phyloP scores from a whole-genome alignment of 2,888 invertebrate species.

The Sphaeridia pumilis region DNA sequence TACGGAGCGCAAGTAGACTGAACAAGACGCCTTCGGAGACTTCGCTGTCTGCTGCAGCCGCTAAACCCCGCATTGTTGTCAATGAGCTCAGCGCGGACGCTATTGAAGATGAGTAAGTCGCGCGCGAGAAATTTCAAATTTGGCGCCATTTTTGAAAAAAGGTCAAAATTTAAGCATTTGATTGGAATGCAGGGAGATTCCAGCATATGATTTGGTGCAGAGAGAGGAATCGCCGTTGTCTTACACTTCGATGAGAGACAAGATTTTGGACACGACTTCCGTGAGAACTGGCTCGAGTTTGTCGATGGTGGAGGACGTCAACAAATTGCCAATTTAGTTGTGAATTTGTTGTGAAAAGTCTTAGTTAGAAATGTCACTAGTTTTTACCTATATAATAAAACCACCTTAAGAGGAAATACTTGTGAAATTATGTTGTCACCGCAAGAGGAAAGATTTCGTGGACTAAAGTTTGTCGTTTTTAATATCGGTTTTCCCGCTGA shows the following conservation, averaged over 20 bases:
- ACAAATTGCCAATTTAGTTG: too few species aligned
- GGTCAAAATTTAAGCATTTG: background rate
- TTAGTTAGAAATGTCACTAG: too few species aligned
- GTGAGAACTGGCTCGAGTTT: conserved; percentile 9
- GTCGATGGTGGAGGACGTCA: conserved; percentile 8
- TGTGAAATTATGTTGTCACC: too few species aligned
- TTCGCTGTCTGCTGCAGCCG: too few species aligned
- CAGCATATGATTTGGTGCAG: conserved; percentile 18
- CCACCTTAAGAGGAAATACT: too few species aligned
- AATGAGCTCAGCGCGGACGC: conserved; percentile 16
- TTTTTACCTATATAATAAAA: too few species aligned
- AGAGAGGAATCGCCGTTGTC: conserved; percentile 22
- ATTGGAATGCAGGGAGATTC: conserved; percentile 16
- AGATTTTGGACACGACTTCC: conserved; percentile 24
- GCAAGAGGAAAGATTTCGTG: too few species aligned
- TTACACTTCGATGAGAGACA: conserved; percentile 27
- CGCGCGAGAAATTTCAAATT: too few species aligned
- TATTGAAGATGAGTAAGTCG: conserved; percentile 7
- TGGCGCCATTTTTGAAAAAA: too few species aligned
- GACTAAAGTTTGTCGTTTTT: too few species aligned
- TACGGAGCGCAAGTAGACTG: conserved; percentile 19
- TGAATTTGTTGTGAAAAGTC: too few species aligned
- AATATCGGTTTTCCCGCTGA: too few species aligned
- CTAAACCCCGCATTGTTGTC: conserved; percentile 12
- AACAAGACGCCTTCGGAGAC: conserved; percentile 21